Evolutionary conservation across 2,797 vertebrate species (phyloP), one percentile per base, ranked within the genome.

Genomic region (Gadopsis bispinosus): DNA sequence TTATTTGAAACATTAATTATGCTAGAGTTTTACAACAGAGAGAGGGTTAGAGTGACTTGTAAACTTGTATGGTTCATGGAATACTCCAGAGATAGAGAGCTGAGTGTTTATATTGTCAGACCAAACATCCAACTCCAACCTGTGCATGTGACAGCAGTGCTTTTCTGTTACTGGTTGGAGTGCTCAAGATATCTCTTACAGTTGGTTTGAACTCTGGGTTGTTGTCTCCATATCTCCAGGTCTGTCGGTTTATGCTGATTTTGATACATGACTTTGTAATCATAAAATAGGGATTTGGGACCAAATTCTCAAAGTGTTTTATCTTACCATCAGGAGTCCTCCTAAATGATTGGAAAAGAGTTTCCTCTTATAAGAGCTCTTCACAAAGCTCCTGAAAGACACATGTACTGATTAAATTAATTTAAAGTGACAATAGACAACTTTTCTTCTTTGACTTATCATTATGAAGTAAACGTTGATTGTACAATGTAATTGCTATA

Each of bases 81-180:
- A 26, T 53, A 19, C 50, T 39, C 0, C 62, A 64, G 48, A 79
- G 48, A 58, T 59, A 73, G 67, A 79, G 66, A 62, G 60, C 55
- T 51, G 69, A 68, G 41, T 53, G 39, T 43, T 47, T 37, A 2
- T 17, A 16, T 13, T 35, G 45, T 43, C 54, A 79, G 37, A 62
- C 22, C 64, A 50, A 58, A 59, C n/a, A 33, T 33, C 33, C 26
- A 39, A 13, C 68, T 48, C 31, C 59, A 0, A 45, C 55, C 65
- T 73, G 60, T 74, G 37, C 62, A 22, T 47, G 37, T 77, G 58
- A 41, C 66, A 69, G 47, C 76, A 64, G 75, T 79, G 80, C 81
- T 76, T 83, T 67, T 78, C 71, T 83, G 67, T 60, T 55, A 73
- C 70, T 73, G 71, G 45, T 45, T 51, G 48, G 63, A 43, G 10